A percentile compares a stretch with the other conserved stretches of the same genome.
These are phyloP conservation scores for Tridacna crocea DNA, from an alignment of 2,888 invertebrate species.

Conservation along the genomic window DNA sequence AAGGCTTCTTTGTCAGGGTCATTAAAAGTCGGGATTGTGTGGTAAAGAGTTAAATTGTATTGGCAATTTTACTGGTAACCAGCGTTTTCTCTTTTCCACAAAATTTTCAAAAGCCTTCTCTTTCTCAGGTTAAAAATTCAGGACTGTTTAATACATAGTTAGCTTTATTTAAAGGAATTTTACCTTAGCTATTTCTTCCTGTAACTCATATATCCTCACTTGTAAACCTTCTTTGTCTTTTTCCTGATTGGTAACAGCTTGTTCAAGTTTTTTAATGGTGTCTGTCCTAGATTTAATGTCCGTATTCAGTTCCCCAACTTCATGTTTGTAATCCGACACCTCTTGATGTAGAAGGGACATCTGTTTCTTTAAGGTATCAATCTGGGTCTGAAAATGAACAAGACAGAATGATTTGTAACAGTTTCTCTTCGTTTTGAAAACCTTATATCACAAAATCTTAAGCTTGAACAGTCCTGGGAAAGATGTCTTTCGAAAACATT, in stretches of 20 bases:
- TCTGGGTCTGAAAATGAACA: conserved; percentile 68
- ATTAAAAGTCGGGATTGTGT: too few species aligned
- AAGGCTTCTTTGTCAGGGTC: too few species aligned
- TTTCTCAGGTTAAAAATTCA: too few species aligned
- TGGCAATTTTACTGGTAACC: too few species aligned
- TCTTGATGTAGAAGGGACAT: conserved; percentile 62
- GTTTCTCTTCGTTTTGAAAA: not conserved
- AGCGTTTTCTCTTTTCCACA: too few species aligned
- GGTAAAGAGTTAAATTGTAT: too few species aligned
- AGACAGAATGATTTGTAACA: not conserved
- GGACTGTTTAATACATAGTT: too few species aligned
- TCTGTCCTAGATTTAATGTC: conserved; percentile 41
- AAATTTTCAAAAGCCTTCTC: too few species aligned
- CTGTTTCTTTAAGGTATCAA: conserved; percentile 70
- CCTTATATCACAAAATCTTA: too few species aligned
- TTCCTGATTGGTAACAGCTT: conserved; percentile 11
- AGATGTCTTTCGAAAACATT: not conserved
- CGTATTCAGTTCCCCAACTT: conserved; percentile 62
- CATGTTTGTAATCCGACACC: conserved; percentile 63
- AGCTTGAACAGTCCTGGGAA: not conserved
- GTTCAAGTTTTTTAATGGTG: conserved; percentile 18
- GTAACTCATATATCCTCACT: conserved; percentile 6
- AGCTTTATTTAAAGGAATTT: too few species aligned
- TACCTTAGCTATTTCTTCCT: conserved; percentile 17
- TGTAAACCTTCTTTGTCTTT: conserved; percentile 16